Evolutionary conservation across 2,797 vertebrate species (phyloP).

Genomic region (Chloroceryle amazona): DNA sequence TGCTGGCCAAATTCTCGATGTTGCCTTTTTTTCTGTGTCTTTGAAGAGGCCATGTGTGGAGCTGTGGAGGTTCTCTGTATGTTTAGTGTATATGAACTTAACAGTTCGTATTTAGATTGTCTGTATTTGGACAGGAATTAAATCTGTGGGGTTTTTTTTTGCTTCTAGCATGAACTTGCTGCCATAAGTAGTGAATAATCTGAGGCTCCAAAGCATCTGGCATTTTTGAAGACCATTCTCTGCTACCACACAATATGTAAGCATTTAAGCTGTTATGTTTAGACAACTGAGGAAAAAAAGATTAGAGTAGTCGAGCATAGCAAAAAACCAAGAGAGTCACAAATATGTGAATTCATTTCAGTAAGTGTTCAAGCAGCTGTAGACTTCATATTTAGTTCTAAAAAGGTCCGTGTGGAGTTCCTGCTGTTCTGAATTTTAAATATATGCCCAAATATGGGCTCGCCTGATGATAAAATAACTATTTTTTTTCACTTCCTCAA

Average conservation of each 20-base stretch:
- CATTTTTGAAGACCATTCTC: neutral
- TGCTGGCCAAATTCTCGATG: neutral
- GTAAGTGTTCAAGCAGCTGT: conserved; percentile 25
- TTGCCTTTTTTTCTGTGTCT: neutral
- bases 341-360: conserved; percentile 29
- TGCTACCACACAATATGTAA: neutral
- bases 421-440: conserved; percentile 11
- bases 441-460: neutral
- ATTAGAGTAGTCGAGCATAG: neutral
- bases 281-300: neutral
- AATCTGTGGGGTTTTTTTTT: neutral
- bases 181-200: neutral
- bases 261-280: neutral
- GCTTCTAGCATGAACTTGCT: neutral
- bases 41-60: neutral
- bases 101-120: neutral
- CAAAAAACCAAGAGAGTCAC: conserved; percentile 10
- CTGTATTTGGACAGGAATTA: neutral
- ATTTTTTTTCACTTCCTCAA: neutral
- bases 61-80: neutral
- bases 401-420: neutral
- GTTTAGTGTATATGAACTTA: neutral
- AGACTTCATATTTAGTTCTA: conserved; percentile 22
- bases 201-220: conserved; percentile 22
- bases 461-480: neutral